Base-by-base conservation (phyloP, 2,888 invertebrate genomes). In the Apocheima hispidaria region DNA sequence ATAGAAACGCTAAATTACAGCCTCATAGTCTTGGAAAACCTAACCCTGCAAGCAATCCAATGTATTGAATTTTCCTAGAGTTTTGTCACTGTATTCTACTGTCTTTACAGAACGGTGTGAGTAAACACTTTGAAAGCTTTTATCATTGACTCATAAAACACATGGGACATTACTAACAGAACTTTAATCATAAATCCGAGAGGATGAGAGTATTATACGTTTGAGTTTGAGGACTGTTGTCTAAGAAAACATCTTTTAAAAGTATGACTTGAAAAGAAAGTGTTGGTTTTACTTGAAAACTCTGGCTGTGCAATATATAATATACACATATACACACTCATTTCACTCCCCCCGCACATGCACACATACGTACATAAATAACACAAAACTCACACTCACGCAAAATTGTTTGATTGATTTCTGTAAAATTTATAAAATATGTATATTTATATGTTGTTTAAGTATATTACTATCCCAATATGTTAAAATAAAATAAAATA, bases 61-160 rank as follows among this genome's bases (percentile, higher is more conserved):
- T 9, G 10, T 3, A 33, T 10, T 18, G 12, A 36, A 16, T 23
- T 44, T 44, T 14, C 2, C 2, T 23, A 9, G 49, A 58, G 14
- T 28, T 59, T 2, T 6, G 30, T 38, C n/a, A 51, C 60, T 51
- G 55, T 38, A 2, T 55, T 16, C 6, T 44, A 43, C 23, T 21
- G 28, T 51, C 21, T 61, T 28, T 38, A 43, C 41, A 20, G 44
- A 40, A 21, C 52, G 40, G 56, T 57, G 41, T 54, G 40, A 51
- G 52, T 57, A 66, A 75, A 78, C 77, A 68, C 69, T 68, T 75
- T 69, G 65, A 77, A 80, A 78, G 81, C 79, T 80, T 80, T 79
- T 79, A 79, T 75, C 79, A 76, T 71, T 68, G 72, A 68, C 59
- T 71, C 64, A 57, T 69, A 68, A 74, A 80, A 79, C 80, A 79